phyloP scores from a whole-genome alignment of 2,113 vertebrate species.

The Mystacornis crossleyi region DNA sequence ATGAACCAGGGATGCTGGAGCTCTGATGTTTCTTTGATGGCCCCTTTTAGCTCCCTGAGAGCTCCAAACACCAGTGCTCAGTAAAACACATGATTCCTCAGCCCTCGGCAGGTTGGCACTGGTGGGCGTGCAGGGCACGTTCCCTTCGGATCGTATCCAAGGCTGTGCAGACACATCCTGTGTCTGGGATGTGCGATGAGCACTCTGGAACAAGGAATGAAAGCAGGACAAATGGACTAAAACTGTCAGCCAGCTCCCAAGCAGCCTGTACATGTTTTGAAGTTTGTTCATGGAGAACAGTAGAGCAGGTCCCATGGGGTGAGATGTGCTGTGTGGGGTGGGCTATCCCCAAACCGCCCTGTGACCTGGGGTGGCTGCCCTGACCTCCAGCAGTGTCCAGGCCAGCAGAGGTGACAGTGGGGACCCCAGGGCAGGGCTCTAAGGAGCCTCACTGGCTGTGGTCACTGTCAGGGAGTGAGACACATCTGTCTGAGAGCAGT shows the following conservation, averaged over 20 bases:
- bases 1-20: not conserved
- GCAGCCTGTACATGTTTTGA: not conserved
- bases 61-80: not conserved
- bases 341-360: not conserved
- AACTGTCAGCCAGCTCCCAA: not conserved
- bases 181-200: not conserved
- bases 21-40: not conserved
- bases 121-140: not conserved
- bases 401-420: not conserved
- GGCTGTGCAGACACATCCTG: not conserved
- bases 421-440: not conserved
- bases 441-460: not conserved
- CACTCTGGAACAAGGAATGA: not conserved
- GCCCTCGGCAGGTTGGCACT: not conserved
- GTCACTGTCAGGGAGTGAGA: not conserved
- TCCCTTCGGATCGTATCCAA: not conserved
- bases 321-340: not conserved
- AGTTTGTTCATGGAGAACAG: not conserved
- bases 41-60: not conserved
- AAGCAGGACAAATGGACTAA: not conserved
- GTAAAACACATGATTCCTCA: not conserved
- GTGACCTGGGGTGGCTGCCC: not conserved
- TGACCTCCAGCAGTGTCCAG: accelerated
- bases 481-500: not conserved
- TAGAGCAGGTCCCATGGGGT: not conserved